A percentile compares a stretch with the other conserved stretches of the same genome.
Conservation (phyloP, 2,888 invertebrate genomes). For the Anodontia alba region DNA sequence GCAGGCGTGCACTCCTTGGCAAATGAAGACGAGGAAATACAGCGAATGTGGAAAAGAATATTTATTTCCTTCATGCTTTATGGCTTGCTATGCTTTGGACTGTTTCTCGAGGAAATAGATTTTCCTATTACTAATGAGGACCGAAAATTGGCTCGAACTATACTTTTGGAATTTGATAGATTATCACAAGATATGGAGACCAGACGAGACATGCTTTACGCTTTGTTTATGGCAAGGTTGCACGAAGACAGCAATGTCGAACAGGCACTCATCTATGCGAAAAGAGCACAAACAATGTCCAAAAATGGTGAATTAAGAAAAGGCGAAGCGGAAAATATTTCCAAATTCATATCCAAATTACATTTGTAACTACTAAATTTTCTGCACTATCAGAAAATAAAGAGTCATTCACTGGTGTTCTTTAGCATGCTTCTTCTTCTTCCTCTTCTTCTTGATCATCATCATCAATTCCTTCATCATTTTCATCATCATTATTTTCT, state of each 20-base stretch:
- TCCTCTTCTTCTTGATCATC: too few relatives aligned
- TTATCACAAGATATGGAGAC: not conserved
- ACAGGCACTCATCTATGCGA: not conserved
- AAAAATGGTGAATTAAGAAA: not conserved
- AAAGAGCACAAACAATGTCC: not conserved
- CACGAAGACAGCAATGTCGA: not conserved
- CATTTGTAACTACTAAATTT: too few relatives aligned
- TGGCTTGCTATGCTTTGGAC: not conserved
- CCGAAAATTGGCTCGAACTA: not conserved
- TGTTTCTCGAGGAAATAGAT: not conserved
- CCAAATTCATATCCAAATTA: not conserved
- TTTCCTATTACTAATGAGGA: not conserved
- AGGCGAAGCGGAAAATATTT: not conserved
- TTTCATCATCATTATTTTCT: too few relatives aligned
- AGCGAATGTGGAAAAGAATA: not conserved
- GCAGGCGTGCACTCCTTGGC: not conserved
- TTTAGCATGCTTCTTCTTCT: too few relatives aligned
- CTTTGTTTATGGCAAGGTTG: not conserved
- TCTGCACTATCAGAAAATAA: too few relatives aligned
- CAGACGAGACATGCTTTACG: not conserved
- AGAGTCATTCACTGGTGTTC: too few relatives aligned
- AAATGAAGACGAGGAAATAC: not conserved
- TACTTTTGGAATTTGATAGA: not conserved
- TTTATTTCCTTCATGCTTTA: not conserved
- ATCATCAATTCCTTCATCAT: too few relatives aligned